Base-by-base conservation (phyloP, 1,140 invertebrate genomes). In the Dufourea novaeangliae region DNA sequence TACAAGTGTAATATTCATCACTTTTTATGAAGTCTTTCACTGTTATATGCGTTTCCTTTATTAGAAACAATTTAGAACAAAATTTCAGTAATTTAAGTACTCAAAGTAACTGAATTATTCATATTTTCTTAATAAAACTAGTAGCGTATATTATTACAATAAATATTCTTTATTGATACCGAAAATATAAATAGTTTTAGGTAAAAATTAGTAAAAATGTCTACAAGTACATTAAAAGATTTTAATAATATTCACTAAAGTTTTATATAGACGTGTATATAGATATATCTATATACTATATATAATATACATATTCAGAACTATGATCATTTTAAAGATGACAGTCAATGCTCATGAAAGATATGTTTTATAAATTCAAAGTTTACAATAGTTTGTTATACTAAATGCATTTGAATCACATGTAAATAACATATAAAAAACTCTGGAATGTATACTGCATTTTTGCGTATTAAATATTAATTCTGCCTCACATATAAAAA, bases 391-490 rank as follows among this genome's bases (percentile, higher is more conserved):
- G 37, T 68, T 32, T 59, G 3, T 34, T 41, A 27, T 32, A 34
- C n/a, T 69, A 50, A 72, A 25, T 44, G 32, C 27, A 68, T 66
- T 74, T n/a, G 11, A 27, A 22, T 67, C 20, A n/a, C 17, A 34
- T 32, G 44, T 50, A 68, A 59, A 59, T 50, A 59, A 69, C 17
- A 34, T 76, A 68, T 14, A 75, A 68, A 74, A 74, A 11, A 25
- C 0, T 22, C 29, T 74, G 34, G 34, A 74, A 74, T 44, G 29
- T 72, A 74, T 56, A 67, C 34, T 52, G 46, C 11, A 73, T 64
- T 54, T 61, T 34, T 6, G 12, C 34, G 11, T 34, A 54, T 39
- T 11, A 52, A 54, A 74, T 39, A 67, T 67, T 56, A 32, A 32
- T 74, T 27, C 52, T 39, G n/a, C 29, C 6, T 41, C 25, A 32